Percentiles rank a stretch among this genome's conserved stretches.
These are phyloP conservation scores for Camponotus vicinus DNA, from an alignment of 1,140 invertebrate species.

Conservation along the genomic window DNA sequence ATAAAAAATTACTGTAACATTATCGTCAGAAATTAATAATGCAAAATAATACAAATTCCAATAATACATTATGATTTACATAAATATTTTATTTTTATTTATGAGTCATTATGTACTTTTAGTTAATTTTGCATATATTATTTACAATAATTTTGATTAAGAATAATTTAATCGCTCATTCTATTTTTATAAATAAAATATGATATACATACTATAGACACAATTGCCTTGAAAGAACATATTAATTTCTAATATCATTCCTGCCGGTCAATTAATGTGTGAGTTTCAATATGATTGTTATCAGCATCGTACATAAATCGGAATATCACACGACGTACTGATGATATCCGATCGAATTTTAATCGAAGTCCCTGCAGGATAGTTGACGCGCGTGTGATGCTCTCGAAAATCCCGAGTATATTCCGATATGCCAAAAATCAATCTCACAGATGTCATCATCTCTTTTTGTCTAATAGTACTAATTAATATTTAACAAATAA, in stretches of 20 bases:
- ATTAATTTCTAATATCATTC: constrained; percentile 70
- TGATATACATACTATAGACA: neutral
- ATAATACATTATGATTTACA: neutral
- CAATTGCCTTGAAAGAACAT: neutral
- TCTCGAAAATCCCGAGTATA: constrained; percentile 69
- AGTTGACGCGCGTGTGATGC: constrained; percentile 71
- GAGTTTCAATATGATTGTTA: constrained; percentile 74
- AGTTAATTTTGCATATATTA: neutral
- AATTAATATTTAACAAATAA: constrained; percentile 8
- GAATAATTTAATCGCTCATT: neutral
- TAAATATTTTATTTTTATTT: neutral
- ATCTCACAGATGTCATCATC: constrained; percentile 65
- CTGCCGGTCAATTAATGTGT: constrained; percentile 66
- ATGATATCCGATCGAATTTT: constrained; percentile 77
- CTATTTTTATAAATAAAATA: neutral
- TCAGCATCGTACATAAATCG: constrained; percentile 68
- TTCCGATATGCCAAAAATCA: constrained; percentile 70
- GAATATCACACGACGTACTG: constrained; percentile 66
- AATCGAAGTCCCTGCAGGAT: constrained; percentile 69
- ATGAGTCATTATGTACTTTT: neutral
- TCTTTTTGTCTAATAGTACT: constrained; percentile 51
- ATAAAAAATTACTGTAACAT: neutral
- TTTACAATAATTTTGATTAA: neutral
- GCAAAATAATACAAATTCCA: neutral
- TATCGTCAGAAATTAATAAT: neutral